A percentile compares a stretch with the other conserved stretches of the same genome.
Conservation (phyloP, 2,113 vertebrate species). For the Tenebrosternarchus preto region DNA sequence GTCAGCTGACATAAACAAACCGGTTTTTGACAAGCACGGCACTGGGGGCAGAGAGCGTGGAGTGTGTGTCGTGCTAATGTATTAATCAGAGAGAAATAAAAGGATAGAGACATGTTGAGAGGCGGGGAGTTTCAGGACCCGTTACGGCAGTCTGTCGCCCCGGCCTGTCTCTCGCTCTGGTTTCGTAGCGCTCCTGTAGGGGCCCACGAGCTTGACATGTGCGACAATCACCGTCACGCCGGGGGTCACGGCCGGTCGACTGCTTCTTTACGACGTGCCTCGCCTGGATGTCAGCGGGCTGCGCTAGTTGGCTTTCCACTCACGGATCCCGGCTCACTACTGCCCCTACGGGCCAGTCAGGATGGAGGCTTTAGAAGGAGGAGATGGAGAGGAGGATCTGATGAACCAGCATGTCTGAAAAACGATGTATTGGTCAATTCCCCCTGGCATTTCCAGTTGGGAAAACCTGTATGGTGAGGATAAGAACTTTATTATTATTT, state of each 20-base stretch:
- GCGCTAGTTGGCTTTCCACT: neutral
- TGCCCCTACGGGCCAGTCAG: slow-evolving; percentile 17
- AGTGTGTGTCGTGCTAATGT: slow-evolving; percentile 5
- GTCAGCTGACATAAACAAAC: slow-evolving; percentile 26
- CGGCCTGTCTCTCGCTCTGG: slow-evolving; percentile 14
- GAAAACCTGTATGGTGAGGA: slow-evolving; percentile 1
- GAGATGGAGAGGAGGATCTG: neutral
- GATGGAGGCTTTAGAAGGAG: neutral
- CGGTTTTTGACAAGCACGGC: neutral
- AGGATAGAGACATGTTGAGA: neutral
- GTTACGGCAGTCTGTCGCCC: slow-evolving; percentile 5
- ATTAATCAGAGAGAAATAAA: slow-evolving; percentile 22
- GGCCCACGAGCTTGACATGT: slow-evolving; percentile 5
- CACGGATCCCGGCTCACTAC: slow-evolving; percentile 1
- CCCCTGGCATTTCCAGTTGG: neutral
- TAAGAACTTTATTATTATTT: neutral
- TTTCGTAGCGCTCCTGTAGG: slow-evolving; percentile 15
- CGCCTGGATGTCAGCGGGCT: slow-evolving; percentile 41
- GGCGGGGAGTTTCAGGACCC: neutral
- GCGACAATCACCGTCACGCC: slow-evolving; percentile 41
- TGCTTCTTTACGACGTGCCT: slow-evolving; percentile 40
- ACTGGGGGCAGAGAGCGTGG: neutral
- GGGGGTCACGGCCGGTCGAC: slow-evolving; percentile 32
- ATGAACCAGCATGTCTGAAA: neutral
- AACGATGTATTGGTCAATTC: neutral